Evolutionary conservation across 2,113 vertebrate species (phyloP).

Genomic region (Lagenorhynchus albirostris): DNA sequence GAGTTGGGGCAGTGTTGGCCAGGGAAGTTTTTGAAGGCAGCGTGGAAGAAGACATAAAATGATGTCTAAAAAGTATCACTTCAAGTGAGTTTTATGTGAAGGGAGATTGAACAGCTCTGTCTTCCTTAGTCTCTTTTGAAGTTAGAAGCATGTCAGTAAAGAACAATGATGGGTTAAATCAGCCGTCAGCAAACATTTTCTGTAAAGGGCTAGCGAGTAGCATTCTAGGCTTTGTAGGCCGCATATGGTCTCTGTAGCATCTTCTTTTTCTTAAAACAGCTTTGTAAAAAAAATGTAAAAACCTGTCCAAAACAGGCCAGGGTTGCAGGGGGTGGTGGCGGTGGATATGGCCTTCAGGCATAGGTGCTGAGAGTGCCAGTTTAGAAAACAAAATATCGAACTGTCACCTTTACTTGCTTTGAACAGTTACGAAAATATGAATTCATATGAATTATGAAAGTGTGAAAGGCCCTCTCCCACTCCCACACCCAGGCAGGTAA

Average conservation of each 20-base stretch:
- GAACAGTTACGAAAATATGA: neutral
- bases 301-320: neutral
- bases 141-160: neutral
- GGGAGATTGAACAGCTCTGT: neutral
- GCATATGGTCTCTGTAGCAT: neutral
- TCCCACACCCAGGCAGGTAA: neutral
- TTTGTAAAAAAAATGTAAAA: neutral
- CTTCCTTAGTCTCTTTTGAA: neutral
- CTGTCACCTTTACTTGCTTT: neutral
- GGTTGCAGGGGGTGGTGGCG: too few relatives aligned
- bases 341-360: neutral
- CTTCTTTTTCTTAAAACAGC: neutral
- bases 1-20: neutral
- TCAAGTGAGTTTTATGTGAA: neutral
- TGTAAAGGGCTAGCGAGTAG: neutral
- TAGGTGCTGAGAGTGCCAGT: neutral
- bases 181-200: neutral
- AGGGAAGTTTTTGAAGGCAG: neutral
- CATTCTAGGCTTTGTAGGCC: neutral
- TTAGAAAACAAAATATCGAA: neutral
- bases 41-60: neutral
- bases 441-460: neutral
- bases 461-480: neutral
- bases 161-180: neutral
- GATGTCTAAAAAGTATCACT: neutral